These are phyloP conservation scores for Channallabes apus DNA, from an alignment of 2,797 vertebrate species.

Conservation along the genomic window DNA sequence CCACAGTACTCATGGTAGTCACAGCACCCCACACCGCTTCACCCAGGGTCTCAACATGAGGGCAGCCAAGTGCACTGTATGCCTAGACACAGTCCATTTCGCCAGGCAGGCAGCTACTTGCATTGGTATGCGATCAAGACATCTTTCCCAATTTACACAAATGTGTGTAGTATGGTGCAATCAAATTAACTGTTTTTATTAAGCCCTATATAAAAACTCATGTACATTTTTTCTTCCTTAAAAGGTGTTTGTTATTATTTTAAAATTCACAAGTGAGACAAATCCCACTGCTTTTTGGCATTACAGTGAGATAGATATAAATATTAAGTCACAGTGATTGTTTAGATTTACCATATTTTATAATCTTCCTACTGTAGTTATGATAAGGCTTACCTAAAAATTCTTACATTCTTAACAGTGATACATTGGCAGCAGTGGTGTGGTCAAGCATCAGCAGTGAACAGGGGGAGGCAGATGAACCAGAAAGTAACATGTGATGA, in stretches of 20 bases:
- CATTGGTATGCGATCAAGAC: conserved; percentile 74
- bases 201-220: background rate
- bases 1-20: conserved; percentile 58
- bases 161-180: background rate
- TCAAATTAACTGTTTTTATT: background rate
- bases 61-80: conserved; percentile 95
- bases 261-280: background rate
- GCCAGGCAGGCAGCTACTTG: conserved; percentile 96
- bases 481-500: background rate
- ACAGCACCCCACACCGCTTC: conserved; percentile 93
- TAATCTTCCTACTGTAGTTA: background rate
- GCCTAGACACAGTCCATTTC: conserved; percentile 96
- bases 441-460: background rate
- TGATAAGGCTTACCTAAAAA: background rate
- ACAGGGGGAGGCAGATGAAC: background rate
- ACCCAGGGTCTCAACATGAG: conserved; percentile 98
- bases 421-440: background rate
- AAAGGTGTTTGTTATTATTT: background rate
- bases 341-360: background rate
- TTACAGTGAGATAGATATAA: background rate
- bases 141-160: background rate
- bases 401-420: background rate
- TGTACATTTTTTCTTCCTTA: background rate
- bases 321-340: background rate
- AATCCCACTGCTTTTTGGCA: background rate